Conservation (phyloP, 1,140 invertebrate species). For the Cylas formicarius region DNA sequence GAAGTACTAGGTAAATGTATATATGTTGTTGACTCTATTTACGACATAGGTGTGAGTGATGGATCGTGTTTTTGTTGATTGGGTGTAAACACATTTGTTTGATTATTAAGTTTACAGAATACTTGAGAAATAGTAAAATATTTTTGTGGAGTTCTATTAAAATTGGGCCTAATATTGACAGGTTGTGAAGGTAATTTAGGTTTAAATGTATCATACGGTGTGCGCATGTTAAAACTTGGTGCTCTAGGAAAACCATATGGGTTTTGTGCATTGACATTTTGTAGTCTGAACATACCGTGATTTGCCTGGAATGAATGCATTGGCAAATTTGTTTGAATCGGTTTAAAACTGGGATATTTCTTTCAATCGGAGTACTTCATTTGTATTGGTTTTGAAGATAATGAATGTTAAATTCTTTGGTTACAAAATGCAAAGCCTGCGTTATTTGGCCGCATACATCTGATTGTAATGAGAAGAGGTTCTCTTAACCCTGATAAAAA, state of each 20-base stretch:
- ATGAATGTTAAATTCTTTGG: constrained; percentile 11
- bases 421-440: constrained; percentile 11
- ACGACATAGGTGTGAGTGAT: constrained; percentile 11
- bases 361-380: too few relatives aligned
- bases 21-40: constrained; percentile 5
- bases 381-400: constrained; percentile 19
- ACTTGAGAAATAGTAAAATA: constrained; percentile 3
- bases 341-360: not conserved
- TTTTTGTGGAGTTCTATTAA: constrained; percentile 7
- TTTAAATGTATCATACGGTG: not conserved
- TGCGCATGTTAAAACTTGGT: not conserved
- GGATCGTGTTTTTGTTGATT: constrained; percentile 10
- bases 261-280: too few relatives aligned
- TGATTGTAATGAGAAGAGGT: constrained; percentile 12
- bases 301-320: too few relatives aligned
- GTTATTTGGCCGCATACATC: constrained; percentile 15
- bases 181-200: not conserved
- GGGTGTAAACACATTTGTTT: constrained; percentile 13
- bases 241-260: too few relatives aligned
- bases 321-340: not conserved
- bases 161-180: not conserved
- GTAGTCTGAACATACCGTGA: too few relatives aligned
- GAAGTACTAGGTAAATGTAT: not conserved
- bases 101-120: constrained; percentile 3
- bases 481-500: constrained; percentile 18